Percentiles rank a stretch among this genome's conserved stretches.
These are phyloP conservation scores for Synanthedon myopaeformis DNA, from an alignment of 2,888 invertebrate species.

Conservation along the genomic window DNA sequence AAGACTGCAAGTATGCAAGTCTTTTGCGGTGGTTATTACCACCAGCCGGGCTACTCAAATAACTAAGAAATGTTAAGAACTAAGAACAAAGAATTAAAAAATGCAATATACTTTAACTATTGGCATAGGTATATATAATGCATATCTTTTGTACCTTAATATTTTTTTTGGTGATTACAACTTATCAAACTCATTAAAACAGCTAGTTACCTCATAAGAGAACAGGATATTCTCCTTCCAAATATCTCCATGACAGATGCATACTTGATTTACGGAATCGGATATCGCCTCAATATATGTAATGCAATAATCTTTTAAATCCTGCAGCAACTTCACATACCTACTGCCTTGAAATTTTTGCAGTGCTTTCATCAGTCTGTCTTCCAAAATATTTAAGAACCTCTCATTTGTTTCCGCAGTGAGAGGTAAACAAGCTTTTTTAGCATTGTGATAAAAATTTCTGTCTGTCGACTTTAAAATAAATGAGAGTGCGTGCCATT, in stretches of 20 bases:
- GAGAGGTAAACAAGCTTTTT: conserved; percentile 35
- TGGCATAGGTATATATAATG: no score
- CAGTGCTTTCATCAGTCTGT: conserved; percentile 44
- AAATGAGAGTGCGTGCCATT: conserved; percentile 50
- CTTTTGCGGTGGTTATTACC: no score
- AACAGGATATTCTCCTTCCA: conserved; percentile 62
- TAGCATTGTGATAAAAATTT: conserved; percentile 24
- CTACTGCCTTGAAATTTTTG: conserved; percentile 28
- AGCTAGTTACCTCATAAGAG: conserved; percentile 38
- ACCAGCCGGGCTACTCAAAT: no score
- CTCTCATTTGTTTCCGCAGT: conserved; percentile 32
- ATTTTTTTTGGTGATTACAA: no score
- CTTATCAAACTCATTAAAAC: no score
- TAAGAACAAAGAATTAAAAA: no score
- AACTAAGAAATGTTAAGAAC: no score
- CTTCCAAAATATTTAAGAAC: conserved; percentile 38
- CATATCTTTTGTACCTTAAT: no score
- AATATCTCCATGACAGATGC: conserved; percentile 56
- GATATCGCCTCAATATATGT: conserved; percentile 23
- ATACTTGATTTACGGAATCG: conserved; percentile 22
- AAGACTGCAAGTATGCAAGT: no score
- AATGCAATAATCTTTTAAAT: conserved; percentile 27
- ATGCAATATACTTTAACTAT: no score
- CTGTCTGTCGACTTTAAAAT: conserved; percentile 25
- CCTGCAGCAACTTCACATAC: conserved; percentile 27